Evolutionary conservation across 2,888 invertebrate genomes (phyloP).

Genomic region (Herminia tarsipennalis): DNA sequence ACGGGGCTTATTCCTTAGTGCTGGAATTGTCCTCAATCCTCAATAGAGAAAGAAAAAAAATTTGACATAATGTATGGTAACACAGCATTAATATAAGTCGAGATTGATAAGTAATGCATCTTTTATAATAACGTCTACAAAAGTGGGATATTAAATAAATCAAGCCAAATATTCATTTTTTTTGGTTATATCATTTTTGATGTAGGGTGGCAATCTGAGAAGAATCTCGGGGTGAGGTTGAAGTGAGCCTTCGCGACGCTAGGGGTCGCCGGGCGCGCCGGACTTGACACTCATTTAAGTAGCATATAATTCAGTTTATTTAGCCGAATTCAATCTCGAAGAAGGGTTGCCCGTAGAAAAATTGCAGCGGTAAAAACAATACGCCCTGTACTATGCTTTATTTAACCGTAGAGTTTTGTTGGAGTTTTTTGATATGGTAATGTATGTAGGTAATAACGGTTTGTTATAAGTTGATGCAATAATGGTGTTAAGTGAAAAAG

Average conservation of each 20-base stretch:
- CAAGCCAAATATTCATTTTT: background rate
- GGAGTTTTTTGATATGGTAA: slow-evolving; percentile 4
- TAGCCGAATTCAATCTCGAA: slow-evolving; percentile 73
- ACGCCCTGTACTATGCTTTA: too few relatives aligned
- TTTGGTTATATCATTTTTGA: slow-evolving; percentile 42
- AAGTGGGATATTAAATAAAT: too few relatives aligned
- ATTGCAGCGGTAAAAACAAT: too few relatives aligned
- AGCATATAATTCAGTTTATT: slow-evolving; percentile 90
- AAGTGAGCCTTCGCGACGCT: slow-evolving; percentile 65
- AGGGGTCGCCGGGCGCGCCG: slow-evolving; percentile 44
- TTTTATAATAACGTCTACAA: background rate
- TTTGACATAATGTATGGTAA: too few relatives aligned
- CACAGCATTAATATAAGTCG: too few relatives aligned
- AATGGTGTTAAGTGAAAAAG: background rate
- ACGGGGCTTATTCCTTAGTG: too few relatives aligned
- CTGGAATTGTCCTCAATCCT: too few relatives aligned
- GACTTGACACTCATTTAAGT: slow-evolving; percentile 88
- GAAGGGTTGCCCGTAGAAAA: slow-evolving; percentile 22
- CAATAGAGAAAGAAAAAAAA: too few relatives aligned
- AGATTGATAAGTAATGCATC: too few relatives aligned
- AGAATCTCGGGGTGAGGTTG: slow-evolving; percentile 73
- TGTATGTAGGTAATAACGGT: background rate
- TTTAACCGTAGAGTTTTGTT: slow-evolving; percentile 3
- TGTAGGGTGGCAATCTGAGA: slow-evolving; percentile 57
- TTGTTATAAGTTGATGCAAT: background rate